These are phyloP conservation scores for Kryptolebias ocellatus DNA, from an alignment of 2,797 vertebrate species.

Conservation along the genomic window DNA sequence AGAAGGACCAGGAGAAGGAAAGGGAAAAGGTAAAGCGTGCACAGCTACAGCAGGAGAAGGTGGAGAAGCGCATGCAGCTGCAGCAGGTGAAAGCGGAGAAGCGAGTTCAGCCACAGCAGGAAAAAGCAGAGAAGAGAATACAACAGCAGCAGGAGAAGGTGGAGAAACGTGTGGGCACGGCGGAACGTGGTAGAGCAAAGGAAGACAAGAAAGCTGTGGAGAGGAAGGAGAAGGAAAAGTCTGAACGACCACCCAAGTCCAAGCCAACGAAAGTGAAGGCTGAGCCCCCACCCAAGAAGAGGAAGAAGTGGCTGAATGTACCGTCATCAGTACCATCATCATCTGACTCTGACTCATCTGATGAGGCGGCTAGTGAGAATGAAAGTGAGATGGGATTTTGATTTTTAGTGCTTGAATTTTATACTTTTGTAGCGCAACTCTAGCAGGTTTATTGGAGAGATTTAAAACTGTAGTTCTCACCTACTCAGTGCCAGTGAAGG, in stretches of 20 bases:
- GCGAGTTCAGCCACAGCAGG: constrained; percentile 4
- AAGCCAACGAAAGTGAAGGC: constrained; percentile 84
- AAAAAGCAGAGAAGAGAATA: constrained; percentile 7
- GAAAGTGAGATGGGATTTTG: constrained; percentile 76
- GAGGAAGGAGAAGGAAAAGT: constrained; percentile 70
- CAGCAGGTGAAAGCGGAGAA: constrained; percentile 20
- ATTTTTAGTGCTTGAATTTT: background rate
- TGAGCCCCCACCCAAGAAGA: constrained; percentile 85
- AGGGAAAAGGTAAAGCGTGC: constrained; percentile 63
- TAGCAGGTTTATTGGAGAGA: background rate
- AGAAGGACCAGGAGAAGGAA: constrained; percentile 60
- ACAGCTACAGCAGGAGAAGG: constrained; percentile 21
- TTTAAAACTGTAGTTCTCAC: constrained; percentile 5
- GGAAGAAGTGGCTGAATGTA: constrained; percentile 94
- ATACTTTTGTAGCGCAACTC: too few relatives aligned
- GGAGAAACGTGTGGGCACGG: constrained; percentile 58
- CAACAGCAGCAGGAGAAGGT: constrained; percentile 56
- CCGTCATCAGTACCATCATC: constrained; percentile 81
- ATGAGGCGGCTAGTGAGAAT: constrained; percentile 89
- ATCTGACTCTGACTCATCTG: constrained; percentile 89
- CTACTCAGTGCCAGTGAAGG: constrained; percentile 78
- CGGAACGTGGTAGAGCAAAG: constrained; percentile 59
- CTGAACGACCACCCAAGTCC: constrained; percentile 72
- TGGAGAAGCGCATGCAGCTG: constrained; percentile 1
- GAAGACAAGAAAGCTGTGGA: constrained; percentile 74